Conservation (phyloP, 2,113 vertebrate genomes). For the Microcebus lehilahytsara region DNA sequence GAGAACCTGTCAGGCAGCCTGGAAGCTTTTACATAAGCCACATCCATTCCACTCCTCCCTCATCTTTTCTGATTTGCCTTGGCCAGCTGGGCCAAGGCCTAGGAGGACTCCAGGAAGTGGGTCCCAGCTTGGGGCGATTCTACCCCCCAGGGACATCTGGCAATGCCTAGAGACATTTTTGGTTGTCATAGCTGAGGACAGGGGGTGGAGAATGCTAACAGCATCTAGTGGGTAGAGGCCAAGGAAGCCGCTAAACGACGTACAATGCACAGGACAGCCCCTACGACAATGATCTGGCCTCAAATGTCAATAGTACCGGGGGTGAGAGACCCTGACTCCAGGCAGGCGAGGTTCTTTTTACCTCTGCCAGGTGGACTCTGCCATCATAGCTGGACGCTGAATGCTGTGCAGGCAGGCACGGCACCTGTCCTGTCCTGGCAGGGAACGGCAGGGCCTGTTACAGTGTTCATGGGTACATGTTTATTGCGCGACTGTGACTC, state of each 20-base stretch:
- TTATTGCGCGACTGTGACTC: neutral
- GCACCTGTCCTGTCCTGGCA: neutral
- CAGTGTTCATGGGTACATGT: neutral
- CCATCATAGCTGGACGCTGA: neutral
- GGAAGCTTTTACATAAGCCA: neutral
- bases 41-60: neutral
- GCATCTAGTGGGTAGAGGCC: neutral
- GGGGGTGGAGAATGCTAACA: neutral
- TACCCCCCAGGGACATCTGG: neutral
- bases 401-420: neutral
- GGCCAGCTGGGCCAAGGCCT: neutral
- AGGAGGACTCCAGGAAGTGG: neutral
- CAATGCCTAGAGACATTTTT: neutral
- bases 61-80: neutral
- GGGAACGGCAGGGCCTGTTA: neutral
- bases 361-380: neutral
- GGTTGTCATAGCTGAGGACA: neutral
- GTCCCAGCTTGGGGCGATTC: neutral
- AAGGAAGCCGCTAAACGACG: neutral
- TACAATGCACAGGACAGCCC: too few relatives aligned
- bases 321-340: neutral
- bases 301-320: neutral
- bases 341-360: neutral
- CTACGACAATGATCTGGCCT: fast-evolving
- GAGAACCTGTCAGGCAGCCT: neutral